Conservation (phyloP, 2,113 vertebrate genomes). For the Mohoua ochrocephala region DNA sequence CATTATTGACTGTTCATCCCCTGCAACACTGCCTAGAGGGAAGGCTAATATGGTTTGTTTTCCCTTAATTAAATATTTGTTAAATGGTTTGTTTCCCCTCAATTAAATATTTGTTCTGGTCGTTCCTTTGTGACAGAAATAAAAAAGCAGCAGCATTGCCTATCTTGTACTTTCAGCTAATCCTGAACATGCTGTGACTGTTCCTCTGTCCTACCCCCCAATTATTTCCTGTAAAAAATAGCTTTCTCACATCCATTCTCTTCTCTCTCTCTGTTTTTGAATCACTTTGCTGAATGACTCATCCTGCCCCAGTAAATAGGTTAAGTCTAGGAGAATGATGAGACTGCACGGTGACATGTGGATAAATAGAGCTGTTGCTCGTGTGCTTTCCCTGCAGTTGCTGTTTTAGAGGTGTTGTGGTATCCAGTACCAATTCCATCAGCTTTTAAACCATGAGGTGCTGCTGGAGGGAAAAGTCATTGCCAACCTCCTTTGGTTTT, state of each 20-base stretch:
- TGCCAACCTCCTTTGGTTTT: not conserved
- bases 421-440: not conserved
- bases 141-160: not conserved
- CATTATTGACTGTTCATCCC: conserved; percentile 20
- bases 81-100: conserved; percentile 33
- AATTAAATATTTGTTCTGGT: conserved; percentile 52
- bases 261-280: not conserved
- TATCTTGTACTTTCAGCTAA: conserved; percentile 16
- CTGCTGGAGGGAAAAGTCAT: not conserved
- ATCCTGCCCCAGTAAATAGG: not conserved
- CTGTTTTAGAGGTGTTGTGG: not conserved
- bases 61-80: conserved; percentile 46
- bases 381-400: not conserved
- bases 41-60: conserved; percentile 6
- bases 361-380: not conserved
- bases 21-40: not conserved
- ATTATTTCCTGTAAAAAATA: conserved; percentile 8
- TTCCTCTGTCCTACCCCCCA: not conserved
- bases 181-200: conserved; percentile 12
- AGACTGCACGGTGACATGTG: conserved; percentile 5
- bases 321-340: not conserved
- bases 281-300: not conserved
- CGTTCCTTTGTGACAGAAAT: conserved; percentile 23
- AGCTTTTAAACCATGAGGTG: not conserved
- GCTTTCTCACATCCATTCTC: not conserved